These are phyloP conservation scores for Halcyon smyrnensis DNA, from an alignment of 2,797 vertebrate genomes.

Conservation along the genomic window DNA sequence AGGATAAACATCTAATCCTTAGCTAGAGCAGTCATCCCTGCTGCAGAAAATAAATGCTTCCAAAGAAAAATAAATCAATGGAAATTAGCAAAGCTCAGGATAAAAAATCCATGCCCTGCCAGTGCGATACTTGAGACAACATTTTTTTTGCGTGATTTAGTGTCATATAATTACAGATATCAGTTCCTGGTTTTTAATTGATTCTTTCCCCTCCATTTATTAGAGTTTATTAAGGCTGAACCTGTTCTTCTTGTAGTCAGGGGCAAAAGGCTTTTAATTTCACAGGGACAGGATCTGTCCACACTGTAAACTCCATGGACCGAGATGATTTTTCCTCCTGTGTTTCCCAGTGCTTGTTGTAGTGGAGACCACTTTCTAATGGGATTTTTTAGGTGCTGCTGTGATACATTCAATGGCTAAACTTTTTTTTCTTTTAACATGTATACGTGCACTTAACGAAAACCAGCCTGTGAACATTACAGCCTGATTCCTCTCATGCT, in stretches of 20 bases:
- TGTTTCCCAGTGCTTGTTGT: neutral
- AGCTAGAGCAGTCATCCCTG: neutral
- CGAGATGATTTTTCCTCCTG: neutral
- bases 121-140: constrained; percentile 47
- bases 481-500: neutral
- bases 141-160: constrained; percentile 69
- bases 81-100: constrained; percentile 67
- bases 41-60: constrained; percentile 69
- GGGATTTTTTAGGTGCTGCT: neutral
- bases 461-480: neutral
- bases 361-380: neutral
- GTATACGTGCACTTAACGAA: neutral
- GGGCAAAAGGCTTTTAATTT: neutral
- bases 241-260: neutral
- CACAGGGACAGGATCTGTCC: neutral
- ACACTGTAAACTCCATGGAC: neutral
- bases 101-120: constrained; percentile 64
- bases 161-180: constrained; percentile 60
- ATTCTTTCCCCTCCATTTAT: neutral
- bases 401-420: neutral
- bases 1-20: neutral
- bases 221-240: constrained; percentile 9
- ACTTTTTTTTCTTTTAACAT: neutral
- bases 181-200: neutral
- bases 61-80: constrained; percentile 72